phyloP scores from a whole-genome alignment of 2,888 invertebrate genomes.

The Trichogramma dendrolimi region DNA sequence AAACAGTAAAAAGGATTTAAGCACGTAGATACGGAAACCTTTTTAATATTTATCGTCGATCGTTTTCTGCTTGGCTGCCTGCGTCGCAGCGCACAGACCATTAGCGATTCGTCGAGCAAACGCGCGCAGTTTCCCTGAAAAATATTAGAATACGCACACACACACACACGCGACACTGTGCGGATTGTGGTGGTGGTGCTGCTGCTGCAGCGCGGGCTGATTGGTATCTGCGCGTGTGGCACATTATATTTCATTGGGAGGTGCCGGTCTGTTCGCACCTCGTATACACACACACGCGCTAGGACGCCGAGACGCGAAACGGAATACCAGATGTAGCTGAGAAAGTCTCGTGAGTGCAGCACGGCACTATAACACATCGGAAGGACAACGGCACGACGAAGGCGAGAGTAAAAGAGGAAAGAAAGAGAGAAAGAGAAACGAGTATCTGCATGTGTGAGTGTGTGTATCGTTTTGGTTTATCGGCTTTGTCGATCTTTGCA shows the following conservation, averaged over 20 bases:
- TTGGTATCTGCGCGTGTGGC: too few species aligned
- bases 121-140: constrained; percentile 43
- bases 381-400: too few species aligned
- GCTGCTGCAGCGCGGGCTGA: too few species aligned
- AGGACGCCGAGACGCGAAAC: constrained; percentile 30
- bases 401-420: too few species aligned
- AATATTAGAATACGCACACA: constrained; percentile 46
- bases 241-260: constrained; percentile 25
- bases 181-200: too few species aligned
- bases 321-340: constrained; percentile 41
- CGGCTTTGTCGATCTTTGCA: not conserved
- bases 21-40: constrained; percentile 40
- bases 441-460: not conserved
- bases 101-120: constrained; percentile 36
- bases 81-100: constrained; percentile 17
- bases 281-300: constrained; percentile 4
- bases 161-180: too few species aligned
- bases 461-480: not conserved
- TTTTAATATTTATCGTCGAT: constrained; percentile 51
- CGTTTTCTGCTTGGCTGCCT: constrained; percentile 29
- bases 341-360: too few species aligned
- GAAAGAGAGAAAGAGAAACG: too few species aligned
- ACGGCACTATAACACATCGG: constrained; percentile 10
- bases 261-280: constrained; percentile 23
- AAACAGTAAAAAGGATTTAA: constrained; percentile 17